Base-by-base conservation (phyloP, 2,113 vertebrate species). In the Spermophilus dauricus region DNA sequence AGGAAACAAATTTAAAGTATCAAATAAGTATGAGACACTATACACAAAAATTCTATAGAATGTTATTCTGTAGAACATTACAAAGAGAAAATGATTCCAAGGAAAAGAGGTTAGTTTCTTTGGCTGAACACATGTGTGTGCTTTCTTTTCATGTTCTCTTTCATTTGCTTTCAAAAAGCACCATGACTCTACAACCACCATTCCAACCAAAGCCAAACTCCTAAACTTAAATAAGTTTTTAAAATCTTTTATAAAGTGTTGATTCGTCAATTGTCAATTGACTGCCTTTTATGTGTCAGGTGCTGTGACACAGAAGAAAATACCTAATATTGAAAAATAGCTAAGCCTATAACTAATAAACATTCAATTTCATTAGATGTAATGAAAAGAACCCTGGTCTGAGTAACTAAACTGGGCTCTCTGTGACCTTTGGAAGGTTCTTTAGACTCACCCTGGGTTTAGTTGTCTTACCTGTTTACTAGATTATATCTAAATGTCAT, bases 401-500 rank as follows among this genome's bases (percentile, higher is more conserved):
- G 4, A 37, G 10, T 20, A 18, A 87, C 12, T 80, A 84, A 39
- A 69, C 9, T 4, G 8, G 28, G 2, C 17, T 70, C 6, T 8
- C 3, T 34, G 8, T 24, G 88, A 92, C 75, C 92, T 97, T 96
- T 93, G 95, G 87, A 93, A 91, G 26, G 1, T 76, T 48, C 4
- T 20, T 14, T 70, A 82, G 30, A 63, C 78, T 89, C 39, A 82
- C 58, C 42, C 37, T 75, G 28, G 58, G 8, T 85, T 89, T 53
- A 73, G 7, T 22, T 81, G 77, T 65, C 51, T 92, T 93, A 85
- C 65, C 92, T 67, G 39, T 39, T 73, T 72, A 53, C 22, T 28
- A 87, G 34, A 67, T 91, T 16, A 5, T 69, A 86, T 70, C 11
- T 86, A 76, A 95, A 95, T 13, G 85, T 12, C 67, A 24, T 14